Evolutionary conservation across 2,888 invertebrate genomes (phyloP), one percentile per base, ranked within the genome.

Genomic region (Lycaena phlaeas): DNA sequence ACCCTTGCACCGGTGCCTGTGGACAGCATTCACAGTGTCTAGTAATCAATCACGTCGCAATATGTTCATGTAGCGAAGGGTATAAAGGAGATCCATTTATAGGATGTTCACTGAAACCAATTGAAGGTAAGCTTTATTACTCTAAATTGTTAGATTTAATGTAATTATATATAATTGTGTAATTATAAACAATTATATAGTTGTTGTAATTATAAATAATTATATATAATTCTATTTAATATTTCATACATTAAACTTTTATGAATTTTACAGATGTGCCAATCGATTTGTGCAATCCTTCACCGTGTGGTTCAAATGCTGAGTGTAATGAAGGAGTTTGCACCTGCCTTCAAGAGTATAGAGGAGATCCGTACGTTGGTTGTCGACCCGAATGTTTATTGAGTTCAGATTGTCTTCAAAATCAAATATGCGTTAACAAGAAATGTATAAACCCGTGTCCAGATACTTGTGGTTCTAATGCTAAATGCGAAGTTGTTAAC

Each of bases 331-430:
- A 90, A 53, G 92, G 92, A 36, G 68, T 87, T 44, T 93, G 93
- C 56, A 87, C 86, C 14, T 95, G 94, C 64, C 62, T 91, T 27
- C 81, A 88, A 1, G 90, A 92, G 57, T 93, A 90, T 58, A 87
- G 88, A 49, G 94, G 94, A 18, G 91, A 94, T 73, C 93, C 94
- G 0, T 92, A 91, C 53, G 66, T 87, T 30, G 91, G 90, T 29
- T 94, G 94, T 63, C 86, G 92, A 51, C 94, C 94, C 3, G 93
- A 94, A 71, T 94, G 94, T 68, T 87, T 92, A n/a, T 73, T 92
- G 3, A 93, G 90, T 60, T 73, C 85, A 7, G 93, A 94, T 54
- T 94, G 94, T 67, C 74, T 89, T 14, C 86, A 87, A 54, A 85
- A 89, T 60, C 87, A 86, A 59, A 90, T 93, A 45, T 94, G 93